These are phyloP conservation scores for Tetanocera ferruginea DNA, from an alignment of 2,888 invertebrate species.

Conservation along the genomic window DNA sequence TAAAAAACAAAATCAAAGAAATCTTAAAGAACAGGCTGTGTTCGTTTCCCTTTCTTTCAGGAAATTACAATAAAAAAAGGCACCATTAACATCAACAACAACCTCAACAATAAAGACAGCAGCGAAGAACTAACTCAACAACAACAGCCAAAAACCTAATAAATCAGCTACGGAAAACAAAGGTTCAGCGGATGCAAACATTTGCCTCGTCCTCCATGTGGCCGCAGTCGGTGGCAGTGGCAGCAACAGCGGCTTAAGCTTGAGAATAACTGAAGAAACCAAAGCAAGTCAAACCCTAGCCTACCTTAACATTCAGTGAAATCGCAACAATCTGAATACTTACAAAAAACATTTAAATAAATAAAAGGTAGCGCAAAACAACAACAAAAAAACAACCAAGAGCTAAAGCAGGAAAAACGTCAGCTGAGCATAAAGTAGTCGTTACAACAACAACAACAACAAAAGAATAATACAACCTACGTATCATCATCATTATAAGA, in stretches of 20 bases:
- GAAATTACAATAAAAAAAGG: slow-evolving; percentile 44
- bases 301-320: slow-evolving; percentile 52
- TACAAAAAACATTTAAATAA: not conserved
- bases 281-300: slow-evolving; percentile 47
- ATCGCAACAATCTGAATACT: slow-evolving; percentile 36
- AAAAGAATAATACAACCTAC: not conserved
- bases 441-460: not conserved
- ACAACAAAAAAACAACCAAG: no score
- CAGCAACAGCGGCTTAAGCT: not conserved
- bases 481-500: not conserved
- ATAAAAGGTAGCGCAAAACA: not conserved
- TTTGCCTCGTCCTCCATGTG: slow-evolving; percentile 48
- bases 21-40: slow-evolving; percentile 38
- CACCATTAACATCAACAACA: slow-evolving; percentile 32
- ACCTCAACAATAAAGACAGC: slow-evolving; percentile 25
- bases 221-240: not conserved
- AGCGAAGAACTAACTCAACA: slow-evolving; percentile 35
- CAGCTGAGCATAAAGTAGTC: not conserved
- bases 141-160: slow-evolving; percentile 50
- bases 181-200: slow-evolving; percentile 57
- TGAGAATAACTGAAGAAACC: not conserved
- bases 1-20: slow-evolving; percentile 6
- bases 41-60: slow-evolving; percentile 65
- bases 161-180: slow-evolving; percentile 55
- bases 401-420: not conserved